These are phyloP conservation scores for Campylomormyrus numenius DNA, from an alignment of 2,113 vertebrate genomes.

Conservation along the genomic window DNA sequence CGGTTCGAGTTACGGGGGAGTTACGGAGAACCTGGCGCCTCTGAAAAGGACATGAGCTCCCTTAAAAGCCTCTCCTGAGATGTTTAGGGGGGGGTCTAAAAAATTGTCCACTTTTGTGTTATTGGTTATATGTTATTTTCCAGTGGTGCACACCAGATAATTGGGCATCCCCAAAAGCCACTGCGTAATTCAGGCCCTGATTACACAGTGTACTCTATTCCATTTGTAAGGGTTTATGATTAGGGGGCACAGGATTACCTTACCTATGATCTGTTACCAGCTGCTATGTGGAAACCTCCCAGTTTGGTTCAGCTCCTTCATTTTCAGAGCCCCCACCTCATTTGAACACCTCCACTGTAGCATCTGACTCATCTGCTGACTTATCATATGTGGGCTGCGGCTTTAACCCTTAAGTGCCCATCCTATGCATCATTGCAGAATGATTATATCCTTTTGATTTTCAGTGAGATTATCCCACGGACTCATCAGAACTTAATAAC, in stretches of 20 bases:
- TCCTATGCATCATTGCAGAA: slow-evolving; percentile 3
- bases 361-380: neutral
- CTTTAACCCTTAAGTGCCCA: neutral
- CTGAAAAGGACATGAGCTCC: neutral
- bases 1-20: neutral
- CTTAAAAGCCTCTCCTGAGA: neutral
- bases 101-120: neutral
- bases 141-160: neutral
- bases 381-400: neutral
- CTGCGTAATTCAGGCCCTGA: neutral
- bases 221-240: neutral
- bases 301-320: neutral
- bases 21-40: neutral
- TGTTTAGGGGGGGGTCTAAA: neutral
- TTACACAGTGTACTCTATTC: neutral
- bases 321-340: neutral
- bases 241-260: neutral
- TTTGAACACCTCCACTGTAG: neutral
- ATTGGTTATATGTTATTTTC: neutral
- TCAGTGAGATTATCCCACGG: neutral
- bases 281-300: neutral
- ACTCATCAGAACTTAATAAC: neutral
- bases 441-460: slow-evolving; percentile 10
- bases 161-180: neutral
- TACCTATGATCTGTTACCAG: neutral